Evolutionary conservation across 2,888 invertebrate genomes (phyloP), one percentile per base, ranked within the genome.

Genomic region (Galeruca laticollis): DNA sequence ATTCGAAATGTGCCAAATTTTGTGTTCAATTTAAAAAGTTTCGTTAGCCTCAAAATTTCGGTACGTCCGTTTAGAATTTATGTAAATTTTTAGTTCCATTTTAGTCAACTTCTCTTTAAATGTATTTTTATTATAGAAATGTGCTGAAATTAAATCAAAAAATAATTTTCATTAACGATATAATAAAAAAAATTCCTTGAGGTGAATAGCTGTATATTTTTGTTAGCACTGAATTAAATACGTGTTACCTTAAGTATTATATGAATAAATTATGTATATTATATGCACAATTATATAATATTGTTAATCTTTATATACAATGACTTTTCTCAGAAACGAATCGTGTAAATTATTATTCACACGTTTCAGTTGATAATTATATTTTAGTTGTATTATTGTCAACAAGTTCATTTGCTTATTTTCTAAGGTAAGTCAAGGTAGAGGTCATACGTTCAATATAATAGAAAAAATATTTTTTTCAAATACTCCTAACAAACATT

Each of bases 371-470:
- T 47, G 18, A 47, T 47, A 47, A 47, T 47, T 37, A 15, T 47
- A 18, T 47, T 15, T 47, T 18, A 15, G 15, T 18, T 47, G n/a
- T 47, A 18, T 47, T 47, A 47, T 47, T 15, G 47, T 47, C 47
- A 18, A 47, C 18, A 18, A 47, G 47, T 47, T 47, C 47, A 15
- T 47, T 47, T 47, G 15, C 47, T 47, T 43, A n/a, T n/a, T 9
- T 47, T 47, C 18, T 47, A 47, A 47, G 47, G 47, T 18, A 47
- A 47, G 47, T 47, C 47, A 47, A 47, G 47, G 47, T 47, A 18
- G n/a, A 47, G 47, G 47, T 18, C 18, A 47, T 2, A 8, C 47
- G 15, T 47, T 15, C 15, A 18, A 47, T 47, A 18, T 8, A 15
- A 18, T 47, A 18, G 18, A 47, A 47, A 47, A 47, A 1, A 47